Percentiles rank a stretch among this genome's conserved stretches.
phyloP scores from a whole-genome alignment of 2,113 vertebrate genomes.

The Rhineura floridana region DNA sequence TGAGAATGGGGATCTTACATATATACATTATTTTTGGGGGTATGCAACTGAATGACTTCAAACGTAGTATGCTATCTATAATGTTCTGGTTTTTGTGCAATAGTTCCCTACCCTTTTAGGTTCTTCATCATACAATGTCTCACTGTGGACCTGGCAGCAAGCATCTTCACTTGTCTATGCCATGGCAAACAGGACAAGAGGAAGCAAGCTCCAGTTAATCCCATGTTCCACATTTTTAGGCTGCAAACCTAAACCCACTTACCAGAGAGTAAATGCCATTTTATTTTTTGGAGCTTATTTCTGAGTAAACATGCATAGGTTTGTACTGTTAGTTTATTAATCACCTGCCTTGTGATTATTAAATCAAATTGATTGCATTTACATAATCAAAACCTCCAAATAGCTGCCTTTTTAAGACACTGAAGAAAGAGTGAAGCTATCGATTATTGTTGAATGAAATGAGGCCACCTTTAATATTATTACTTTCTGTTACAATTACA shows the following conservation, averaged over 20 bases:
- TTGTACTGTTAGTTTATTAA: not conserved
- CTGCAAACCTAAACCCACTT: not conserved
- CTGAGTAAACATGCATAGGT: not conserved
- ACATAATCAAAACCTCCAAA: too few relatives aligned
- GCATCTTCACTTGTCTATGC: not conserved
- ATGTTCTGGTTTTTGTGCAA: not conserved
- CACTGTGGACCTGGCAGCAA: not conserved
- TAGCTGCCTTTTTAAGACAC: not conserved
- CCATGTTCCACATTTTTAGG: constrained; percentile 12
- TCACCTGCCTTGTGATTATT: not conserved
- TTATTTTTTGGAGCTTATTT: not conserved
- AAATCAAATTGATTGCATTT: not conserved
- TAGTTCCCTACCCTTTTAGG: not conserved
- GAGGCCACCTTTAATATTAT: not conserved
- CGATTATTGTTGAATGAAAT: not conserved
- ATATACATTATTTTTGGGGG: not conserved
- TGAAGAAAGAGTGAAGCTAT: not conserved
- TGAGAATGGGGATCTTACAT: not conserved
- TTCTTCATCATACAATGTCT: not conserved
- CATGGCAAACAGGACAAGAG: not conserved
- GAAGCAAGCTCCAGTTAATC: constrained; percentile 49
- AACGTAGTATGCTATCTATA: not conserved
- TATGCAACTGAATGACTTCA: not conserved
- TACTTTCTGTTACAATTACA: not conserved
- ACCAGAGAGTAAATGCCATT: not conserved